Evolutionary conservation across 2,113 vertebrate species (phyloP).

Genomic region (Tragelaphus imberbis): DNA sequence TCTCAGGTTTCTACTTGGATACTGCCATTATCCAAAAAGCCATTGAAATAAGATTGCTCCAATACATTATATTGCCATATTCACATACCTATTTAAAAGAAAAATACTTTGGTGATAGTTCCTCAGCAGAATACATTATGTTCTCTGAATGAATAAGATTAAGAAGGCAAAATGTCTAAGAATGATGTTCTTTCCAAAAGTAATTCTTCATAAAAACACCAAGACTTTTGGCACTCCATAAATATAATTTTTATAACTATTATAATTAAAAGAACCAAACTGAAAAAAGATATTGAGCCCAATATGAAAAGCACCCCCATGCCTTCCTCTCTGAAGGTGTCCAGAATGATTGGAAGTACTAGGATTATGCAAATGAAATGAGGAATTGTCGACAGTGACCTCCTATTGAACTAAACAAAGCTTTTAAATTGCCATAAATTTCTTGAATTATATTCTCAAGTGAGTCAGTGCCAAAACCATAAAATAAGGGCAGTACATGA

Average conservation of each 20-base stretch:
- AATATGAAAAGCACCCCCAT: neutral
- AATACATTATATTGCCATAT: neutral
- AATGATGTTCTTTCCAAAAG: neutral
- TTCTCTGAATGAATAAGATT: slow-evolving; percentile 21
- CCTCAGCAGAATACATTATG: slow-evolving; percentile 13
- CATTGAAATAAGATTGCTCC: slow-evolving; percentile 9
- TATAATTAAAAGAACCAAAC: slow-evolving; percentile 21
- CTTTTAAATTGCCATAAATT: slow-evolving; percentile 42
- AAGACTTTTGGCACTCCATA: neutral
- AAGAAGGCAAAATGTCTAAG: slow-evolving; percentile 34
- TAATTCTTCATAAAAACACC: slow-evolving; percentile 36
- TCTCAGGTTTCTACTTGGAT: slow-evolving; percentile 11
- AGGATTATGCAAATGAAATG: slow-evolving; percentile 46
- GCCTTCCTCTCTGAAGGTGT: neutral
- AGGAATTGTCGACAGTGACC: slow-evolving; percentile 24
- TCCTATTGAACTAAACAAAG: slow-evolving; percentile 45
- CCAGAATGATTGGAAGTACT: neutral
- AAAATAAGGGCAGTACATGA: neutral
- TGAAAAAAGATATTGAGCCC: neutral
- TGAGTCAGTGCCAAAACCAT: neutral
- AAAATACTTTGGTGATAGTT: slow-evolving; percentile 25
- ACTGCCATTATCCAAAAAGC: slow-evolving; percentile 32
- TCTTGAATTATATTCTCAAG: slow-evolving; percentile 5
- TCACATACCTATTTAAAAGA: neutral
- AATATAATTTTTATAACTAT: slow-evolving; percentile 22